A percentile compares a stretch with the other conserved stretches of the same genome.
Evolutionary conservation across 2,797 vertebrate genomes (phyloP).

Genomic region (Cirrhinus molitorella): DNA sequence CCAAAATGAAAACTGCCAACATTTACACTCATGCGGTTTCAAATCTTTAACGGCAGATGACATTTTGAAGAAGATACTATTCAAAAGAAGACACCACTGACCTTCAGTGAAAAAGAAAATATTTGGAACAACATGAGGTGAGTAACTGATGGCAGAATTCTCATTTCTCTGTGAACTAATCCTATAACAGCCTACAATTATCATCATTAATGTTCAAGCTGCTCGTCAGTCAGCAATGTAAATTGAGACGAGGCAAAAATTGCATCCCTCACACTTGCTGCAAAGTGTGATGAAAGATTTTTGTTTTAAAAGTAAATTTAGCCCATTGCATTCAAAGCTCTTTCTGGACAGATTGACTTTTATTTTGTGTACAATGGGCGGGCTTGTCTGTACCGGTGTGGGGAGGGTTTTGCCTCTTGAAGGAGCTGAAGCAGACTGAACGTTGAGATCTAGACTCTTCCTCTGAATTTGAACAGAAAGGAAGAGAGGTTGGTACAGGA

Average conservation of each 20-base stretch:
- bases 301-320: background rate
- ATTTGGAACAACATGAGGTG: background rate
- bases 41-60: background rate
- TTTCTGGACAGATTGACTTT: constrained; percentile 14
- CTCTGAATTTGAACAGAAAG: constrained; percentile 83
- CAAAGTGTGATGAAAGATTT: background rate
- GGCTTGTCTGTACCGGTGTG: constrained; percentile 87
- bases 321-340: constrained; percentile 33
- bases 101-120: background rate
- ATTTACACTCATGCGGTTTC: background rate
- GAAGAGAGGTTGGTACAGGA: constrained; percentile 69
- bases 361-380: constrained; percentile 74
- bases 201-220: background rate
- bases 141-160: background rate
- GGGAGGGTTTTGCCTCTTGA: constrained; percentile 97
- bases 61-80: constrained; percentile 56
- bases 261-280: constrained; percentile 45
- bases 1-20: background rate
- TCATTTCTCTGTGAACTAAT: background rate
- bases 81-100: background rate
- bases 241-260: constrained; percentile 43
- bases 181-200: background rate
- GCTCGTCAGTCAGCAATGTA: background rate
- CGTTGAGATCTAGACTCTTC: constrained; percentile 94
- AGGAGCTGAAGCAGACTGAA: constrained; percentile 87